Conservation (phyloP, 2,888 invertebrate genomes). For the Watsonalla binaria region DNA sequence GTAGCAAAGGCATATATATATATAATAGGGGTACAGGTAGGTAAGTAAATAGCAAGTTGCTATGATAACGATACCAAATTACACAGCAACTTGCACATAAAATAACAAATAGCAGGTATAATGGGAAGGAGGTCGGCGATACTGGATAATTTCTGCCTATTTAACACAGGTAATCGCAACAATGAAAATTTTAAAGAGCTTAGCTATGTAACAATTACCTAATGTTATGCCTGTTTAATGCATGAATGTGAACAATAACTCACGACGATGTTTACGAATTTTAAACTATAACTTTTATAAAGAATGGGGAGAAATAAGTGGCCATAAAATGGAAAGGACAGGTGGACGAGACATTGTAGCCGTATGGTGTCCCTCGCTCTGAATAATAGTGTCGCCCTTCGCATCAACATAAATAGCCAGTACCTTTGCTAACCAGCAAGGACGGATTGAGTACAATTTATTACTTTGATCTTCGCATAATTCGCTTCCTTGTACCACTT, state of each 20-base stretch:
- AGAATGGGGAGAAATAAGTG: constrained; percentile 12
- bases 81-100: neutral
- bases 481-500: constrained; percentile 23
- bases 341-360: constrained; percentile 37
- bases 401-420: constrained; percentile 36
- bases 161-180: neutral
- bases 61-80: neutral
- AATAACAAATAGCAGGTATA: neutral
- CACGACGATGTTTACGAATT: neutral
- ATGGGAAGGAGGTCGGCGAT: neutral
- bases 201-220: neutral
- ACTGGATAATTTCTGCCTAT: neutral
- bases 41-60: neutral
- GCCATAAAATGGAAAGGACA: constrained; percentile 21
- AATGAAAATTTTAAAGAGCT: neutral
- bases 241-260: neutral
- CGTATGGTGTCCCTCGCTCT: constrained; percentile 17
- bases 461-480: constrained; percentile 36
- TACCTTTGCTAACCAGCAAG: constrained; percentile 40
- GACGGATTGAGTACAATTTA: constrained; percentile 43
- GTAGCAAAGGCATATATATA: no score
- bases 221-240: neutral
- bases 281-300: constrained; percentile 4
- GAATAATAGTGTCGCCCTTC: constrained; percentile 31
- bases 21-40: neutral